phyloP scores from a whole-genome alignment of 2,888 invertebrate species.

The Lymantria dispar region DNA sequence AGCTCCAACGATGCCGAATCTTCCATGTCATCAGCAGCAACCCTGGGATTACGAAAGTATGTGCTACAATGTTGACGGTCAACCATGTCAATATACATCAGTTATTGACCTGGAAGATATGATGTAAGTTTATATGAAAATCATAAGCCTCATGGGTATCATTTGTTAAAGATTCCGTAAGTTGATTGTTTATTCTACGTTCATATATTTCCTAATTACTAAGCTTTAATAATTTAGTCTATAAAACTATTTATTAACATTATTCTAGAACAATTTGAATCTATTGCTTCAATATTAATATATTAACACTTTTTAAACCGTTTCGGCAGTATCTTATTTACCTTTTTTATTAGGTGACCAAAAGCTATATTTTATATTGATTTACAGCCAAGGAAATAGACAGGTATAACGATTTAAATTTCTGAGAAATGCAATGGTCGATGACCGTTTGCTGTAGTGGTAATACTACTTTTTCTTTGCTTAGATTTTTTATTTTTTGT shows the following conservation, averaged over 20 bases:
- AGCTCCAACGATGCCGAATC: conserved; percentile 42
- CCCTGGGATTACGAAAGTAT: conserved; percentile 85
- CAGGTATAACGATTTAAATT: conserved; percentile 9
- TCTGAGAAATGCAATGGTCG: conserved; percentile 7
- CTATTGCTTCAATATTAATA: too few relatives aligned
- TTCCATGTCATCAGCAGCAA: conserved; percentile 74
- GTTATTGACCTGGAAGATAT: conserved; percentile 88
- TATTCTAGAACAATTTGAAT: too few relatives aligned
- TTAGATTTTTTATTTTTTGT: conserved; percentile 6
- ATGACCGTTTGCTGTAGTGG: conserved; percentile 6
- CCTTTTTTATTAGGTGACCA: too few relatives aligned
- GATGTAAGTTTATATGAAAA: conserved; percentile 83
- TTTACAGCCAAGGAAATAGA: conserved; percentile 12
- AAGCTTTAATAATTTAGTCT: too few relatives aligned
- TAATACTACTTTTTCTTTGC: conserved; percentile 19
- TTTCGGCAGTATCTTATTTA: too few relatives aligned
- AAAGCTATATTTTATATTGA: conserved; percentile 7
- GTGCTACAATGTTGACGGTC: conserved; percentile 86
- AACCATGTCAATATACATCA: conserved; percentile 85
- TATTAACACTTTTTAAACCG: too few relatives aligned
- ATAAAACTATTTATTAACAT: too few relatives aligned
- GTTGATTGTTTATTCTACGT: too few relatives aligned
- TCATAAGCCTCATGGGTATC: not conserved
- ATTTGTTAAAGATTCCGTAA: too few relatives aligned
- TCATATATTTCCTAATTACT: too few relatives aligned